These are phyloP conservation scores for Synanthedon vespiformis DNA, from an alignment of 2,888 invertebrate species.

Conservation along the genomic window DNA sequence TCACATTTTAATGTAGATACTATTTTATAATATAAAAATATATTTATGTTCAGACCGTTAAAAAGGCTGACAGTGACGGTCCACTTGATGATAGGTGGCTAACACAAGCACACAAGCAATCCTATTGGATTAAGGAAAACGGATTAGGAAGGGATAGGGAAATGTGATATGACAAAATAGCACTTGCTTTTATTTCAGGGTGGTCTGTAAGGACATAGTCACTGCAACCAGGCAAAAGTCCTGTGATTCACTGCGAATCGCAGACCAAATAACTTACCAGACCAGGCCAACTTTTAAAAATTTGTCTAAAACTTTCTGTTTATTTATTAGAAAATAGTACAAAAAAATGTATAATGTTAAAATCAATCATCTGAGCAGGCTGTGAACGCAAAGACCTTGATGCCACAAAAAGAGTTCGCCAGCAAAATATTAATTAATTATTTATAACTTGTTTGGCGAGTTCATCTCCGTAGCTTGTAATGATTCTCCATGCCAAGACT, in stretches of 20 bases:
- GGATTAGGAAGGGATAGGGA: neutral
- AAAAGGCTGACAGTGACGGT: too few species aligned
- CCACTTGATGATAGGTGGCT: too few species aligned
- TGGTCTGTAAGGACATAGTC: too few species aligned
- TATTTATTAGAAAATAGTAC: neutral
- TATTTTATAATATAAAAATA: neutral
- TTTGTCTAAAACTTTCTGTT: neutral
- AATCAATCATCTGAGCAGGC: neutral
- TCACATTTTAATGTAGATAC: neutral
- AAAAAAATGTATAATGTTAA: neutral
- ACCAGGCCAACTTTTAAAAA: too few species aligned
- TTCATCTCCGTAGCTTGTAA: conserved; percentile 11
- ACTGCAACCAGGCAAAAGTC: too few species aligned
- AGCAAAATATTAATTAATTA: conserved; percentile 61
- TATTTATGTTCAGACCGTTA: neutral
- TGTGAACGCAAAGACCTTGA: conserved; percentile 32
- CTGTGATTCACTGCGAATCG: too few species aligned
- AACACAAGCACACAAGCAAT: too few species aligned
- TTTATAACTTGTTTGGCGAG: conserved; percentile 57
- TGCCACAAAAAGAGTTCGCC: conserved; percentile 46
- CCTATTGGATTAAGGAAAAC: too few species aligned
- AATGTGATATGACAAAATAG: neutral
- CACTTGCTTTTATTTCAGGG: too few species aligned
- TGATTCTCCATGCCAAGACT: neutral
- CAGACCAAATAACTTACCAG: too few species aligned